Percentiles rank a stretch among this genome's conserved stretches.
These are phyloP conservation scores for Sprattus sprattus DNA, from an alignment of 2,113 vertebrate species.

Conservation along the genomic window DNA sequence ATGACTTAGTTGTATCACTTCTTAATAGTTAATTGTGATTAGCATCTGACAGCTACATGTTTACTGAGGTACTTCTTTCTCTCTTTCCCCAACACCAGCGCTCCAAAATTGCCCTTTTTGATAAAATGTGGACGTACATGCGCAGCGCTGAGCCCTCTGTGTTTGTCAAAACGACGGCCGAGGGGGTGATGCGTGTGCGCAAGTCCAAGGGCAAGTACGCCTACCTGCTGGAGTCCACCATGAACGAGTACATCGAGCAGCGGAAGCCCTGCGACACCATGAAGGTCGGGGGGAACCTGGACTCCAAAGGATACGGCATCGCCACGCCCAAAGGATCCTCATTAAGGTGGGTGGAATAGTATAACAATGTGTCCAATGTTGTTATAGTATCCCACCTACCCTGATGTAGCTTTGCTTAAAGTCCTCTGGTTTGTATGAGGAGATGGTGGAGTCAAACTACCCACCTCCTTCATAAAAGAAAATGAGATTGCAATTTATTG, in stretches of 20 bases:
- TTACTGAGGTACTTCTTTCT: neutral
- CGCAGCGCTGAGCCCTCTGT: constrained; percentile 96
- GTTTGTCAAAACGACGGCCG: constrained; percentile 97
- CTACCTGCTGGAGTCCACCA: constrained; percentile 98
- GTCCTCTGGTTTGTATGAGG: constrained; percentile 97
- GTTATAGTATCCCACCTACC: constrained; percentile 99
- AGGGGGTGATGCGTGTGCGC: constrained; percentile 93
- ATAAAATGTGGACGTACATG: constrained; percentile 99
- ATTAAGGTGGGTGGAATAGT: constrained; percentile 99
- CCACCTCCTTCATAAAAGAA: constrained; percentile 50
- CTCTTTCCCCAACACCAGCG: constrained; percentile 74
- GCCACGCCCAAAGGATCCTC: constrained; percentile 99
- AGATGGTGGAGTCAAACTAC: constrained; percentile 84
- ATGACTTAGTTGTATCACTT: neutral
- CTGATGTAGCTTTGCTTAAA: constrained; percentile 99
- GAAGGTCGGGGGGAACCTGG: constrained; percentile 99
- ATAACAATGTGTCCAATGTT: constrained; percentile 99
- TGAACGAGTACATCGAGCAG: constrained; percentile 99
- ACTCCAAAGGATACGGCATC: constrained; percentile 99
- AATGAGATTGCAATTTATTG: constrained; percentile 70
- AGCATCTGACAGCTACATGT: neutral
- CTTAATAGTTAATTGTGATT: no score
- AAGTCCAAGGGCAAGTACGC: constrained; percentile 99
- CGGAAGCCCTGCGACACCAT: constrained; percentile 99
- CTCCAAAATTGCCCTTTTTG: constrained; percentile 99